A percentile compares a stretch with the other conserved stretches of the same genome.
Evolutionary conservation across 2,113 vertebrate genomes (phyloP).

Genomic region (Pluvialis apricaria): DNA sequence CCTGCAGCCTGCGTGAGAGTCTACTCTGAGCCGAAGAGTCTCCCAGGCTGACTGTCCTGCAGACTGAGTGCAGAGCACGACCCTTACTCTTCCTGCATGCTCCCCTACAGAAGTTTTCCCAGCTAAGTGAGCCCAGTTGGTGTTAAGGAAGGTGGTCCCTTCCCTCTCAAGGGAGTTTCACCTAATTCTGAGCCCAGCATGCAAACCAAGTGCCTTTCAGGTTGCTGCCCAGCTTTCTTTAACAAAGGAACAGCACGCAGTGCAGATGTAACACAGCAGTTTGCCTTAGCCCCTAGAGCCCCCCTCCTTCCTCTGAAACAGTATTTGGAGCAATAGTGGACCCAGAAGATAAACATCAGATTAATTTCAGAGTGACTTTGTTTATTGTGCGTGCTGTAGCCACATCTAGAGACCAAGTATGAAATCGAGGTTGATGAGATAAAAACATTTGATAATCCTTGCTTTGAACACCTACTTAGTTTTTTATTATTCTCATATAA

Average conservation of each 20-base stretch:
- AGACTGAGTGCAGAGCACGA: neutral
- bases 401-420: neutral
- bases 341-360: neutral
- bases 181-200: neutral
- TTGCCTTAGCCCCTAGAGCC: neutral
- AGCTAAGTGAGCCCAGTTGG: neutral
- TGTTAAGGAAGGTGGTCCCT: neutral
- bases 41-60: neutral
- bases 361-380: neutral
- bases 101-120: neutral
- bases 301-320: neutral
- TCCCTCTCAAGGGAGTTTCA: neutral
- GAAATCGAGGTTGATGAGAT: neutral
- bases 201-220: neutral
- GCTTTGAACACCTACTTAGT: neutral
- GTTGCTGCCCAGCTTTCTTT: neutral
- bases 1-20: neutral
- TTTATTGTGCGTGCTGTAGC: neutral
- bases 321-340: neutral
- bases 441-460: neutral
- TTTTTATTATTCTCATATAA: neutral
- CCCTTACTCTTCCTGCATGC: neutral
- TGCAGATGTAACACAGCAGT: neutral
- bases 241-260: neutral
- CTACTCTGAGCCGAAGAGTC: fast-evolving